Conservation (phyloP, 2,113 vertebrate species). For the Calyptomena viridis region DNA sequence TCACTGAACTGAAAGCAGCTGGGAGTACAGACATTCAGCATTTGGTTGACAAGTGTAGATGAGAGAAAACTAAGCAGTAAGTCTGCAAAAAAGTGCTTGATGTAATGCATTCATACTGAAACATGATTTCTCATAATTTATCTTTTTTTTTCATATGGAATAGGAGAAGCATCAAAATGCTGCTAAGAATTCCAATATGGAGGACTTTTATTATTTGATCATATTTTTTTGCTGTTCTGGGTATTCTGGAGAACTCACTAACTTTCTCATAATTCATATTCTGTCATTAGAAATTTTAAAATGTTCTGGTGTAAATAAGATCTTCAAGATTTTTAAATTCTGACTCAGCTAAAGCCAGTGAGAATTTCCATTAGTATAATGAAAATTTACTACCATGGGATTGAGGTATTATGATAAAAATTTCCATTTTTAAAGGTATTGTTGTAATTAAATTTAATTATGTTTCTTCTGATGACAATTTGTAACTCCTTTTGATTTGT, state of each 20-base stretch:
- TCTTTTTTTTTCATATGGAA: neutral
- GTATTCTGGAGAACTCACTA: neutral
- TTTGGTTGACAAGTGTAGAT: conserved; percentile 3
- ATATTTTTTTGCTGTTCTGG: neutral
- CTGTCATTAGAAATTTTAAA: neutral
- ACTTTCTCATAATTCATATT: neutral
- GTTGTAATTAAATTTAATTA: neutral
- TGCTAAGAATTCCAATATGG: neutral
- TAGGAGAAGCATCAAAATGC: neutral
- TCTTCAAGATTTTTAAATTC: neutral
- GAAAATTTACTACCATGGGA: neutral
- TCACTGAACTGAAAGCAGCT: neutral
- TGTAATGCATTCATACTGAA: neutral
- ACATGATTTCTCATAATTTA: neutral
- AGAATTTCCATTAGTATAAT: neutral
- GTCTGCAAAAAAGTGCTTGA: neutral
- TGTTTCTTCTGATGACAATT: neutral
- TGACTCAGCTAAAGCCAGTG: neutral
- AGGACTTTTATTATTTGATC: neutral
- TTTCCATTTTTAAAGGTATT: neutral
- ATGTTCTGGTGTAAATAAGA: neutral
- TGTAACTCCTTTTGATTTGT: neutral
- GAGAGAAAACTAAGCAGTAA: neutral
- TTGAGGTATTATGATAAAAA: neutral
- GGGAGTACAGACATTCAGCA: neutral